phyloP scores from a whole-genome alignment of 2,888 invertebrate genomes.

The Erebia aethiops region DNA sequence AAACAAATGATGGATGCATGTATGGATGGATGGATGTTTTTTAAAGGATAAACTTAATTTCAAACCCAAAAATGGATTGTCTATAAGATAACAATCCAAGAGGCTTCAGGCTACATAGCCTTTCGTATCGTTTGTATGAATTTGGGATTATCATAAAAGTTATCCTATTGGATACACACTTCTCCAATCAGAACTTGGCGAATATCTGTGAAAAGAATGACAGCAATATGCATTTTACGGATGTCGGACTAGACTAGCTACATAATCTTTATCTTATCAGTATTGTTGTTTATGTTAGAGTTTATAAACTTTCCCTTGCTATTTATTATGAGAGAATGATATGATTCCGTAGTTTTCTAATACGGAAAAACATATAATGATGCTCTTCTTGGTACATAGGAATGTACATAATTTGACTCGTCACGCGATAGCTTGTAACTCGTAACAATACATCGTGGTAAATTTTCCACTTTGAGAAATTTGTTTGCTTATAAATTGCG shows the following conservation, averaged over 20 bases:
- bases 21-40: too few species aligned
- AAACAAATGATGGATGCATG: too few species aligned
- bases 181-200: conserved; percentile 13
- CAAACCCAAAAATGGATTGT: background rate
- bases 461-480: conserved; percentile 71
- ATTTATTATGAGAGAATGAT: conserved; percentile 48
- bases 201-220: conserved; percentile 17
- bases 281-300: conserved; percentile 43
- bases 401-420: conserved; percentile 51
- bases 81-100: background rate
- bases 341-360: conserved; percentile 56
- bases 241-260: conserved; percentile 29
- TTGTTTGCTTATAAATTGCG: conserved; percentile 60
- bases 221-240: conserved; percentile 23
- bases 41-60: background rate
- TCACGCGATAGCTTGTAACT: conserved; percentile 56
- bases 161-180: conserved; percentile 15
- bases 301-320: conserved; percentile 57
- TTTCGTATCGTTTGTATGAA: background rate
- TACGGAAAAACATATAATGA: conserved; percentile 50
- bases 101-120: background rate
- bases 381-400: conserved; percentile 41
- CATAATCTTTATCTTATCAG: conserved; percentile 46
- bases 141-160: conserved; percentile 37
- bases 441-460: conserved; percentile 59